Percentiles rank a stretch among this genome's conserved stretches.
These are phyloP conservation scores for Ceyx melanurus DNA, from an alignment of 2,113 vertebrate species.

Conservation along the genomic window DNA sequence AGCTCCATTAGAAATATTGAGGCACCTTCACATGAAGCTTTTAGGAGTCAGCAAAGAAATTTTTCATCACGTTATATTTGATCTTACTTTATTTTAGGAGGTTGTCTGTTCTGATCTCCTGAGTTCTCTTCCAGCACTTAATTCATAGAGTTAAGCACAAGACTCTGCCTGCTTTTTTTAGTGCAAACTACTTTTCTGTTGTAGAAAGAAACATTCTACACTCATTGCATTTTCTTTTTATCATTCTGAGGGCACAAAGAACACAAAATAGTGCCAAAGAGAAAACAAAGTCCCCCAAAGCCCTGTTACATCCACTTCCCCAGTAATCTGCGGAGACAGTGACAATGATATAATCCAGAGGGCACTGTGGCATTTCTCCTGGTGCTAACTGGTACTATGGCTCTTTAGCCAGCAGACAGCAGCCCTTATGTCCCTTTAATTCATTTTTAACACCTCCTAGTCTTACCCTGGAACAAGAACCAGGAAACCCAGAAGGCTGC, in stretches of 20 bases:
- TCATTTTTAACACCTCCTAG: neutral
- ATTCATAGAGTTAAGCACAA: neutral
- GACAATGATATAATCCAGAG: neutral
- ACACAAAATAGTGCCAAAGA: neutral
- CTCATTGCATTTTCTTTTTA: neutral
- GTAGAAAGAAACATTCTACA: neutral
- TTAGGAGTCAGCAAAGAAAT: neutral
- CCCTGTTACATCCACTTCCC: neutral
- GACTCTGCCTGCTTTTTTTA: neutral
- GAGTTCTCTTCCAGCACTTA: neutral
- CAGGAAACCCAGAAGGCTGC: neutral
- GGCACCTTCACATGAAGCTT: neutral
- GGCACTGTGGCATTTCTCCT: neutral
- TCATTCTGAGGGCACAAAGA: neutral
- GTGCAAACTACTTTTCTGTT: neutral
- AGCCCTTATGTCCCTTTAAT: neutral
- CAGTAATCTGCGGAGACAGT: neutral
- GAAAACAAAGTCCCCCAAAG: neutral
- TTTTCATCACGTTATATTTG: accelerated
- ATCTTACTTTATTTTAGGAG: neutral
- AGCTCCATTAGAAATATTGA: neutral
- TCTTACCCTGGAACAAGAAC: neutral
- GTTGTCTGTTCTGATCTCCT: accelerated
- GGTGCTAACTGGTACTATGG: too few species aligned
- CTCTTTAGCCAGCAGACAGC: neutral